Evolutionary conservation across 1,140 invertebrate species (phyloP).

Genomic region (Ceratina japonica): DNA sequence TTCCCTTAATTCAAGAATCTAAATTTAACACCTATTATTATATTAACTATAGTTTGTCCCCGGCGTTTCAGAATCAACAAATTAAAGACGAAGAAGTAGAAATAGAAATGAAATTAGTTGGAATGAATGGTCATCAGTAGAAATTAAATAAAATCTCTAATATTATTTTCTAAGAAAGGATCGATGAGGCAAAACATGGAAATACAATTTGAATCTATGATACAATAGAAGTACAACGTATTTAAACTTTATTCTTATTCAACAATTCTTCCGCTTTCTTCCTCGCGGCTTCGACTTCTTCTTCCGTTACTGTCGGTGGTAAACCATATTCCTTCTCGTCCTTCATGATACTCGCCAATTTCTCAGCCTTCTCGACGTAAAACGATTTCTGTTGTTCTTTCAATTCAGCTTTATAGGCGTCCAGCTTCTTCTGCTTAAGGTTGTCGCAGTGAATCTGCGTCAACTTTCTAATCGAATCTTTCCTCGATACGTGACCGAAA

Average conservation of each 20-base stretch:
- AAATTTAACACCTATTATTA: too few relatives aligned
- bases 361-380: conserved; percentile 80
- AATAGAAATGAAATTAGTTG: too few relatives aligned
- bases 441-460: conserved; percentile 84
- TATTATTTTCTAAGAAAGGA: too few relatives aligned
- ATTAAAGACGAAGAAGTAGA: too few relatives aligned
- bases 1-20: too few relatives aligned
- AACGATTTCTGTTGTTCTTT: conserved; percentile 85
- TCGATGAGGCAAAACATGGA: too few relatives aligned
- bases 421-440: conserved; percentile 83
- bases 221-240: neutral
- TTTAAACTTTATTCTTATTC: neutral
- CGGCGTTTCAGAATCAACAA: too few relatives aligned
- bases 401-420: conserved; percentile 82
- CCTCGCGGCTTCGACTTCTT: conserved; percentile 83
- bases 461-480: conserved; percentile 83
- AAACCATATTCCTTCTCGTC: conserved; percentile 85
- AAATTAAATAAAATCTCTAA: too few relatives aligned
- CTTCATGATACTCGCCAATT: conserved; percentile 84
- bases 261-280: conserved; percentile 75
- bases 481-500: conserved; percentile 72
- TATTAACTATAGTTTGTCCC: too few relatives aligned
- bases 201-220: neutral
- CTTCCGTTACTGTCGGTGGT: conserved; percentile 82
- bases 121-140: too few relatives aligned